phyloP scores from a whole-genome alignment of 2,888 invertebrate genomes.

The Oscheius sp. region DNA sequence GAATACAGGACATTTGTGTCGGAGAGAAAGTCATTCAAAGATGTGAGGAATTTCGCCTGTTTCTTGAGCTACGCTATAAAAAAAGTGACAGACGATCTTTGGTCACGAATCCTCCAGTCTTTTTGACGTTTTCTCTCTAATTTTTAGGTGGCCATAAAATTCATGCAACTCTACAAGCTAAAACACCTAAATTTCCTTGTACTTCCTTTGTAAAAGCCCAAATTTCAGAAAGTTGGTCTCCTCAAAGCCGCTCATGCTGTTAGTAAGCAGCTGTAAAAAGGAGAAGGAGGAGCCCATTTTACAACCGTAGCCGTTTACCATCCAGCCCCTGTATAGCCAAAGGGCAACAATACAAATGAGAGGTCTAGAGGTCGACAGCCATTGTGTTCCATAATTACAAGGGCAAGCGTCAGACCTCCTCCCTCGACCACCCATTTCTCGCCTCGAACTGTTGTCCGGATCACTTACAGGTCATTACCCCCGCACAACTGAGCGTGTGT shows the following conservation, averaged over 20 bases:
- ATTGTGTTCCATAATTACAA: constrained; percentile 36
- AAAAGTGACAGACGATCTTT: too few species aligned
- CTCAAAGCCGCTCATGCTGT: neutral
- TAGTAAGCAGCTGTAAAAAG: neutral
- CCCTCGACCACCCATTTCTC: constrained; percentile 17
- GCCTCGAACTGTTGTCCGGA: constrained; percentile 19
- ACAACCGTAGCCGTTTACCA: neutral
- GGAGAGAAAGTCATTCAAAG: constrained; percentile 12
- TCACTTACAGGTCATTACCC: constrained; percentile 36
- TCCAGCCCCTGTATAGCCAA: constrained; percentile 13
- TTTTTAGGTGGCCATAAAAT: too few species aligned
- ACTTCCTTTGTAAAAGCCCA: neutral
- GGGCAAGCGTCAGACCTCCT: constrained; percentile 9
- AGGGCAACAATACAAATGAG: constrained; percentile 30
- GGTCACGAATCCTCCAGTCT: too few species aligned
- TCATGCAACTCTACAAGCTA: too few species aligned
- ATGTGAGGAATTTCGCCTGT: neutral
- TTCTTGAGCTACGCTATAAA: too few species aligned
- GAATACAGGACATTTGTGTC: constrained; percentile 15
- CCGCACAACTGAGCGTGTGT: neutral
- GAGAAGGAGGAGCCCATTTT: neutral
- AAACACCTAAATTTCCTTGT: too few species aligned
- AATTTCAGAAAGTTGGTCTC: constrained; percentile 9
- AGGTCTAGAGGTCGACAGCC: constrained; percentile 30
- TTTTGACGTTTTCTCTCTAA: too few species aligned